These are phyloP conservation scores for Rhopalosiphum padi DNA, from an alignment of 1,140 invertebrate genomes.

Conservation along the genomic window DNA sequence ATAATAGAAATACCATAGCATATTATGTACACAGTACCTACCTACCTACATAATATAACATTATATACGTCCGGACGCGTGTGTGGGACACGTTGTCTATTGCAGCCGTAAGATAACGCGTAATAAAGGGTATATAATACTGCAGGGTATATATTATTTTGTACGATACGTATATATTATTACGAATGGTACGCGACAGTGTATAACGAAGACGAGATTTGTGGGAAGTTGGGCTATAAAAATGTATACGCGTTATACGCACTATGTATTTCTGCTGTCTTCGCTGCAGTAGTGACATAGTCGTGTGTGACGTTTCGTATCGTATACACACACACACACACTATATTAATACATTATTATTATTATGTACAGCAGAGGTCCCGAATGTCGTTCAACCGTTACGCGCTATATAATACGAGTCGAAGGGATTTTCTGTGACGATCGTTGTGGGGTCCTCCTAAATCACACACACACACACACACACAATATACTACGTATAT, in stretches of 20 bases:
- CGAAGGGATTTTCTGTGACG: slow-evolving; percentile 37
- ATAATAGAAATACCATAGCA: no score
- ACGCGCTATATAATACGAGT: background rate
- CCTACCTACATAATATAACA: no score
- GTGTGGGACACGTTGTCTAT: background rate
- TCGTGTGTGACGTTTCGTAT: background rate
- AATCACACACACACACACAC: no score
- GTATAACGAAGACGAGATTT: slow-evolving; percentile 31
- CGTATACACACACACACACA: background rate
- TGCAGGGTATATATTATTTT: no score
- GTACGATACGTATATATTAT: background rate
- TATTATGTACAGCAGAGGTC: background rate
- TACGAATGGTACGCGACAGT: background rate
- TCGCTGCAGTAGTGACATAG: background rate
- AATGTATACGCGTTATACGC: background rate
- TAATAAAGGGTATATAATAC: background rate
- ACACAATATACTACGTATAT: no score
- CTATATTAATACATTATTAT: background rate
- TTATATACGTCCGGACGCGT: background rate
- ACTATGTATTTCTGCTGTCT: background rate
- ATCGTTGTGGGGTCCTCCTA: slow-evolving; percentile 33
- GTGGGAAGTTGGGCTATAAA: slow-evolving; percentile 34
- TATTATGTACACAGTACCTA: no score
- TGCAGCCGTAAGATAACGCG: background rate
- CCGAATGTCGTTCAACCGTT: slow-evolving; percentile 36